Conservation (phyloP, 2,797 vertebrate species). For the Lacerta viridis region DNA sequence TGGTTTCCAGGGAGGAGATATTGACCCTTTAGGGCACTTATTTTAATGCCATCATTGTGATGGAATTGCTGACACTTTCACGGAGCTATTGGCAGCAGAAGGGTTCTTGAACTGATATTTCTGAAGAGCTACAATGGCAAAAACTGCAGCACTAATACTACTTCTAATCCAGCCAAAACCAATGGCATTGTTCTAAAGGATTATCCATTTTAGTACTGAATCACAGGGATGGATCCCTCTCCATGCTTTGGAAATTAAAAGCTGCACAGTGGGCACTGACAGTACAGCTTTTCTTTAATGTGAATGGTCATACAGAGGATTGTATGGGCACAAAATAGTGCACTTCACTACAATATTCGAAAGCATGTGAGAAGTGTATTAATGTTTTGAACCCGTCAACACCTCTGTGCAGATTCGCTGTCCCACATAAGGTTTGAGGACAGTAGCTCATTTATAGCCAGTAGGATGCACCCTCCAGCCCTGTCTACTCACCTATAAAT, state of each 20-base stretch:
- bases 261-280: neutral
- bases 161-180: neutral
- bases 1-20: conserved; percentile 22
- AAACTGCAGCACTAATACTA: neutral
- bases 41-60: conserved; percentile 41
- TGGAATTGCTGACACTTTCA: conserved; percentile 46
- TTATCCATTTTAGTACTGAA: neutral
- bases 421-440: neutral
- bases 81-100: conserved; percentile 16
- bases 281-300: neutral
- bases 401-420: no score
- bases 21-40: conserved; percentile 23
- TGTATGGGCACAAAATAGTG: neutral
- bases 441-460: conserved; percentile 21
- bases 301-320: neutral
- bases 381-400: neutral
- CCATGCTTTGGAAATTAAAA: neutral
- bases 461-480: conserved; percentile 1
- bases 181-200: neutral
- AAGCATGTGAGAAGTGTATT: neutral
- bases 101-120: conserved; percentile 17
- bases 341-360: neutral
- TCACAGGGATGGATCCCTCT: neutral
- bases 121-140: neutral
- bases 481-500: neutral